A percentile compares a stretch with the other conserved stretches of the same genome.
These are phyloP conservation scores for Norana najaformis DNA, from an alignment of 2,888 invertebrate species.

Conservation along the genomic window DNA sequence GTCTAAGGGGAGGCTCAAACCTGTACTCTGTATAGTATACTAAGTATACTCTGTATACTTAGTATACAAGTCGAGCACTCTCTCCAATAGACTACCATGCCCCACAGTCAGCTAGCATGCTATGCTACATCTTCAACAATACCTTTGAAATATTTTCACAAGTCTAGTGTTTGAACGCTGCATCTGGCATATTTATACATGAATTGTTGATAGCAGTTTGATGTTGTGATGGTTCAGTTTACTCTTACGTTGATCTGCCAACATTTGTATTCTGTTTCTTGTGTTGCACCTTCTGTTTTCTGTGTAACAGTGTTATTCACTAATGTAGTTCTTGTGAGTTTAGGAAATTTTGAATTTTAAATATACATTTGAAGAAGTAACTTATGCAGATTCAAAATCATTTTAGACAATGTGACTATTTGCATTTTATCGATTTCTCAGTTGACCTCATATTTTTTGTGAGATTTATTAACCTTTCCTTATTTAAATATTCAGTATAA, in stretches of 20 bases:
- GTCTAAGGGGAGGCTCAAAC: no score
- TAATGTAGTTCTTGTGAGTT: background rate
- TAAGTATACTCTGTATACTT: no score
- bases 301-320: background rate
- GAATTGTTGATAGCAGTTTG: background rate
- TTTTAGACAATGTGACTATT: background rate
- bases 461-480: background rate
- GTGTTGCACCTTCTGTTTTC: background rate
- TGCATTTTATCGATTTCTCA: background rate
- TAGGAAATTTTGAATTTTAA: conserved; percentile 6
- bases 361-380: background rate
- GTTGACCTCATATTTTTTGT: background rate
- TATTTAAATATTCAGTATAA: background rate
- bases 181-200: background rate
- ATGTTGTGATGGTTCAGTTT: background rate
- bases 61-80: no score
- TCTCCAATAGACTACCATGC: no score
- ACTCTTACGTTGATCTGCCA: background rate
- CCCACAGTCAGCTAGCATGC: no score
- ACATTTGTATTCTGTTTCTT: background rate
- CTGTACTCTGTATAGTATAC: no score
- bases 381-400: background rate
- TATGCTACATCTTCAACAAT: background rate
- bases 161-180: background rate
- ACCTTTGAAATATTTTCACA: background rate